Evolutionary conservation across 2,113 vertebrate species (phyloP).

Genomic region (Pagrus major): DNA sequence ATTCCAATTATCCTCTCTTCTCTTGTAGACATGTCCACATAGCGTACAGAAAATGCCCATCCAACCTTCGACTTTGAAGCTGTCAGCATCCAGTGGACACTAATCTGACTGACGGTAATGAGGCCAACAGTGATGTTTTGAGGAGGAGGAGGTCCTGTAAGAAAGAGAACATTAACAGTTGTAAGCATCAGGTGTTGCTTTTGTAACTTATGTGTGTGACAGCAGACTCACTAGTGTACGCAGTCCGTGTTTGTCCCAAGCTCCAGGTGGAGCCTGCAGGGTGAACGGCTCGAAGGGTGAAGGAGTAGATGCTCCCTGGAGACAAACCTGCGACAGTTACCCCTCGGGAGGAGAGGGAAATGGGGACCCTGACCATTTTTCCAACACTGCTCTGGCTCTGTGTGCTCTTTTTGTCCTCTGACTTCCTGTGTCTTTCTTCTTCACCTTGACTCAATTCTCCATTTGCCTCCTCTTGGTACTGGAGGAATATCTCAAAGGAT

Average conservation of each 20-base stretch:
- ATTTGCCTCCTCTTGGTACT: conserved; percentile 80
- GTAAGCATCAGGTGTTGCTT: not conserved
- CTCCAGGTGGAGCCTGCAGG: conserved; percentile 76
- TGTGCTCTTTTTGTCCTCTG: conserved; percentile 8
- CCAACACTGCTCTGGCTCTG: conserved; percentile 1
- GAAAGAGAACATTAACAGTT: conserved; percentile 32
- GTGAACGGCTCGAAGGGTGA: conserved; percentile 84
- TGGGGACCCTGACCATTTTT: conserved; percentile 52
- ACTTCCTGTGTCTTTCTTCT: not conserved
- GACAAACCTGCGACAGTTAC: conserved; percentile 81
- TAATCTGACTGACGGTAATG: conserved; percentile 83
- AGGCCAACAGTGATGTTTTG: conserved; percentile 75
- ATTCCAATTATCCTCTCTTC: conserved; percentile 66
- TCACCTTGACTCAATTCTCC: conserved; percentile 11
- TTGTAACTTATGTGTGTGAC: not conserved
- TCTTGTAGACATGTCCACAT: conserved; percentile 78
- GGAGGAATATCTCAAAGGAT: conserved; percentile 79
- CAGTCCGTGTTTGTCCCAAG: conserved; percentile 82
- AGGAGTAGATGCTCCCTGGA: conserved; percentile 85
- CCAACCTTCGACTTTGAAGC: conserved; percentile 55
- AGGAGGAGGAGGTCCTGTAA: conserved; percentile 84
- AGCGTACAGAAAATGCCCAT: conserved; percentile 82
- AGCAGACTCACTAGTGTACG: conserved; percentile 87
- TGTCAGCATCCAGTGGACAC: conserved; percentile 83
- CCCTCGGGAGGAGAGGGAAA: conserved; percentile 68